A percentile compares a stretch with the other conserved stretches of the same genome.
Conservation (phyloP, 2,888 invertebrate genomes). For the Actias luna region DNA sequence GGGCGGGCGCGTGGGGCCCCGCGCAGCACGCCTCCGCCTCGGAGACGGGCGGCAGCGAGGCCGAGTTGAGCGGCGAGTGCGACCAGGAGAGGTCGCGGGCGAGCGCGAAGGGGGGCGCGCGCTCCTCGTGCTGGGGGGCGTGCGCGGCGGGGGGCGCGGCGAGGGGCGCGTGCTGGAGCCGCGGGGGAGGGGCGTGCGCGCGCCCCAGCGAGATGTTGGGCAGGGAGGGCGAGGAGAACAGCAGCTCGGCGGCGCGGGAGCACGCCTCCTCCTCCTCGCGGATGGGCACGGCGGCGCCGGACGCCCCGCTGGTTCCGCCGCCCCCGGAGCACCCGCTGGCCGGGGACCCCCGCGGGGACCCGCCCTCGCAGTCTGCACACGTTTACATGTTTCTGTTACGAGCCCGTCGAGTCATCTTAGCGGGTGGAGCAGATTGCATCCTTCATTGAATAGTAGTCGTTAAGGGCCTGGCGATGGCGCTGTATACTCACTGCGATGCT, state of each 20-base stretch:
- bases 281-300: conserved; percentile 85
- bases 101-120: conserved; percentile 53
- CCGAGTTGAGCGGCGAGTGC: conserved; percentile 35
- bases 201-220: conserved; percentile 97
- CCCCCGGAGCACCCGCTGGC: conserved; percentile 80
- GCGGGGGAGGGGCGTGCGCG: conserved; percentile 87
- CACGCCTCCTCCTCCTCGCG: conserved; percentile 91
- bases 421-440: too few relatives aligned
- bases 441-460: too few relatives aligned
- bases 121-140: conserved; percentile 73
- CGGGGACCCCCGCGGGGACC: conserved; percentile 84
- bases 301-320: conserved; percentile 57
- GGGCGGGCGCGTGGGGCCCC: conserved; percentile 77
- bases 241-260: conserved; percentile 86
- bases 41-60: conserved; percentile 79
- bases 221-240: conserved; percentile 97
- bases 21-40: conserved; percentile 89
- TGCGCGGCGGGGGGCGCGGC: conserved; percentile 81
- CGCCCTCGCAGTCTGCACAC: conserved; percentile 61
- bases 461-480: conserved; percentile 23
- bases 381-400: background rate
- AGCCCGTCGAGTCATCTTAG: too few relatives aligned
- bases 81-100: conserved; percentile 13
- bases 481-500: conserved; percentile 78
- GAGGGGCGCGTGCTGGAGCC: conserved; percentile 73